Percentiles rank a stretch among this genome's conserved stretches.
phyloP scores from a whole-genome alignment of 2,888 invertebrate genomes.

The Leptogaster cylindrica region DNA sequence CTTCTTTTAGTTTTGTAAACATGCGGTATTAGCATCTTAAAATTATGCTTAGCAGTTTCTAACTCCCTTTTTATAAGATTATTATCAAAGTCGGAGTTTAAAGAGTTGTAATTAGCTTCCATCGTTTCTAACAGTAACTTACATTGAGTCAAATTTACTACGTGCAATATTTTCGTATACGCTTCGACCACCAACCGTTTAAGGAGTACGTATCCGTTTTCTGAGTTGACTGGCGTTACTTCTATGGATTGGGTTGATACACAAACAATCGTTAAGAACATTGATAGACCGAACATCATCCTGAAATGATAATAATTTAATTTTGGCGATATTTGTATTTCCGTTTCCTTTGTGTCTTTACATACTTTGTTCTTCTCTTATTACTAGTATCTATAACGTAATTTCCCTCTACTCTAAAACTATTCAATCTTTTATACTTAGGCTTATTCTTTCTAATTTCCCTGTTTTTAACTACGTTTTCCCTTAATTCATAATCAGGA shows the following conservation, averaged over 20 bases:
- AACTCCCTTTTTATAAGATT: no score
- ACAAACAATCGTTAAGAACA: not conserved
- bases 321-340: not conserved
- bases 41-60: not conserved
- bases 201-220: no score
- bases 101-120: no score
- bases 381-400: not conserved
- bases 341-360: not conserved
- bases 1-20: not conserved
- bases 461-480: not conserved
- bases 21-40: not conserved
- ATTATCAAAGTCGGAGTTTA: no score
- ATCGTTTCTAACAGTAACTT: no score
- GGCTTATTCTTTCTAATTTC: not conserved
- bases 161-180: no score
- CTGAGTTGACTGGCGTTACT: not conserved
- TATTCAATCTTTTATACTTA: conserved; percentile 15
- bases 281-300: not conserved
- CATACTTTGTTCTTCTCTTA: not conserved
- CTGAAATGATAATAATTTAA: not conserved
- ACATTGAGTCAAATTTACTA: no score
- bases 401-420: not conserved
- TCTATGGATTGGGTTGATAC: not conserved
- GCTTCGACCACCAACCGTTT: no score
- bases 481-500: not conserved